Conservation (phyloP, 2,113 vertebrate species). For the Paracanthobrama guichenoti region DNA sequence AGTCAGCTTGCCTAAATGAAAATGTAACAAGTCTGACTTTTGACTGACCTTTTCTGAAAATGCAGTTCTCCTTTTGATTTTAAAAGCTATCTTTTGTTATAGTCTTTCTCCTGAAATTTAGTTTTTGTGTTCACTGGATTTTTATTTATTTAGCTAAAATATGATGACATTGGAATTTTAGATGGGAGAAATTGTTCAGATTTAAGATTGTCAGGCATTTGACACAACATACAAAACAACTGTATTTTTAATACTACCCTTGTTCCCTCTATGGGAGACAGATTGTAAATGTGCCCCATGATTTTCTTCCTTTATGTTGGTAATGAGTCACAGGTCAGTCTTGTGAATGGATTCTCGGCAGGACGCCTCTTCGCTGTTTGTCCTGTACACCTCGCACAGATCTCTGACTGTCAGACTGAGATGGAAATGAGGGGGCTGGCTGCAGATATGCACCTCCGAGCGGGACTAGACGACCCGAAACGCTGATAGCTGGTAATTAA, state of each 20-base stretch:
- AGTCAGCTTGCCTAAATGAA: background rate
- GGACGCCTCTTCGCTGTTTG: constrained; percentile 47
- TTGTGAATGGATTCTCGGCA: constrained; percentile 41
- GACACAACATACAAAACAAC: background rate
- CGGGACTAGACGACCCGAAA: constrained; percentile 31
- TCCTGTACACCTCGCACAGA: constrained; percentile 41
- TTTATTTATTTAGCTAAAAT: background rate
- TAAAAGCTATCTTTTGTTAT: background rate
- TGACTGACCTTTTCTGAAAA: background rate
- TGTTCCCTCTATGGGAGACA: background rate
- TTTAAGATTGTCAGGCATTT: background rate
- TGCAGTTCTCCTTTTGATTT: background rate
- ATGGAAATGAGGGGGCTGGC: constrained; percentile 53
- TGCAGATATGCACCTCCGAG: constrained; percentile 41
- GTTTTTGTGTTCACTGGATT: background rate
- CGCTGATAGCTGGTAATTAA: constrained; percentile 29
- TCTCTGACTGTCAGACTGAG: constrained; percentile 35
- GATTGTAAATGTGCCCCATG: constrained; percentile 38
- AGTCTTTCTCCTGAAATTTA: background rate
- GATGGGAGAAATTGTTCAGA: background rate
- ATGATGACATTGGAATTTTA: background rate
- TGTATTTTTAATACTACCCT: background rate
- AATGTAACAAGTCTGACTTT: background rate
- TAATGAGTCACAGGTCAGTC: constrained; percentile 16
- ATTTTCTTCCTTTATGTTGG: constrained; percentile 32